A percentile compares a stretch with the other conserved stretches of the same genome.
Conservation (phyloP, 1,140 invertebrate genomes). For the Drosophila pandora region DNA sequence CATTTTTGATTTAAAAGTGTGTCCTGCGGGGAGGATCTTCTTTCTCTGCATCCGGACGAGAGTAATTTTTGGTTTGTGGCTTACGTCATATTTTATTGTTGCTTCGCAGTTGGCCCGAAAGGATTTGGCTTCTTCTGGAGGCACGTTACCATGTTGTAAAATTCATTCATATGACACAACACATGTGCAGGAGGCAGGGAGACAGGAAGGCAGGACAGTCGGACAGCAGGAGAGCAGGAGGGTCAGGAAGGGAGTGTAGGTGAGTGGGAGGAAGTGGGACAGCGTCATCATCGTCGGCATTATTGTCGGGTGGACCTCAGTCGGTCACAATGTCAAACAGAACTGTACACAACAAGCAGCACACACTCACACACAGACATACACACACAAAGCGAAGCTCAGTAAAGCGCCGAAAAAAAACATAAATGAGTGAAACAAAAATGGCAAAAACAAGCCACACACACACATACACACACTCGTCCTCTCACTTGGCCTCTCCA, state of each 20-base stretch:
- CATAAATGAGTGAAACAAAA: constrained; percentile 36
- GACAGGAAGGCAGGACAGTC: too few relatives aligned
- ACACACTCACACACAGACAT: constrained; percentile 20
- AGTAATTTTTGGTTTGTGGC: constrained; percentile 49
- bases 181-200: constrained; percentile 6
- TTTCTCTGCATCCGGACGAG: constrained; percentile 16
- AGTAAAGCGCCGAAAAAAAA: constrained; percentile 1
- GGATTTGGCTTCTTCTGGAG: constrained; percentile 40
- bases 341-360: constrained; percentile 51
- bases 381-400: constrained; percentile 13
- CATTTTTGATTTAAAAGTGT: not conserved
- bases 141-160: constrained; percentile 49
- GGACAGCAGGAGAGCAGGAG: not conserved
- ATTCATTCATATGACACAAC: constrained; percentile 56
- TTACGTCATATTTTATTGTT: constrained; percentile 78
- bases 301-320: constrained; percentile 21
- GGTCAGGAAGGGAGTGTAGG: not conserved
- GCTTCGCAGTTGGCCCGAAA: constrained; percentile 46
- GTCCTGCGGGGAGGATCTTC: not conserved
- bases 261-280: not conserved
- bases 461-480: constrained; percentile 15
- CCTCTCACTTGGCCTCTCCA: constrained; percentile 20
- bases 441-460: constrained; percentile 41
- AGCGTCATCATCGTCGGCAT: constrained; percentile 32
- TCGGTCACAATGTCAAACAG: constrained; percentile 76